Percentiles rank a stretch among this genome's conserved stretches.
Evolutionary conservation across 2,888 invertebrate genomes (phyloP).

Genomic region (Craniophora ligustri): DNA sequence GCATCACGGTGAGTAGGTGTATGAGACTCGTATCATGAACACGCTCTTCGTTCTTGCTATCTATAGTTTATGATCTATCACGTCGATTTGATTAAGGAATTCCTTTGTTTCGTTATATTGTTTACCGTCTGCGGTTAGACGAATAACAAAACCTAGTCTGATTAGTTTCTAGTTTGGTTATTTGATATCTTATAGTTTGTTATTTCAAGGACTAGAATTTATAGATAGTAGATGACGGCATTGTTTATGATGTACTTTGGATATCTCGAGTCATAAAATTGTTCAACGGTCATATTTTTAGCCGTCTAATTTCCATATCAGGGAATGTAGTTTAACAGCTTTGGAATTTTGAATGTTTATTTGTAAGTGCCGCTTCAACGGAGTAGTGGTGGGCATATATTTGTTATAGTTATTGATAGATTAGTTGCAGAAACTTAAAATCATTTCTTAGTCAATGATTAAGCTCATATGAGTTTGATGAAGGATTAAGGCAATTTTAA

Average conservation of each 20-base stretch:
- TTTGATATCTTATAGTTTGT: conserved; percentile 15
- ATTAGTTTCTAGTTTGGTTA: conserved; percentile 43
- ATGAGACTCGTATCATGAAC: conserved; percentile 55
- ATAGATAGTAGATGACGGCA: conserved; percentile 6
- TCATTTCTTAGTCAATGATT: not conserved
- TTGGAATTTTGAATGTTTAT: conserved; percentile 18
- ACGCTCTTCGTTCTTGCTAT: conserved; percentile 52
- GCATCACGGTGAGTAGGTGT: conserved; percentile 77
- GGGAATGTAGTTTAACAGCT: conserved; percentile 14
- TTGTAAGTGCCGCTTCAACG: not conserved
- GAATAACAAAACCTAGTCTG: conserved; percentile 55
- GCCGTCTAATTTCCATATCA: conserved; percentile 26
- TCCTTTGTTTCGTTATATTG: conserved; percentile 75
- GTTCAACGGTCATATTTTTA: conserved; percentile 29
- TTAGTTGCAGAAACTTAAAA: not conserved
- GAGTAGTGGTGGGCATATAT: not conserved
- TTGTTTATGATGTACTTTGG: conserved; percentile 28
- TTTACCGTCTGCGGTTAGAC: conserved; percentile 54
- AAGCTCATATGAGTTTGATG: not conserved
- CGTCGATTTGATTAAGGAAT: conserved; percentile 78
- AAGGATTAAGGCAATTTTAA: not conserved
- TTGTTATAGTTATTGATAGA: not conserved
- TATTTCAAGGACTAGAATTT: conserved; percentile 33
- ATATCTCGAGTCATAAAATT: conserved; percentile 26
- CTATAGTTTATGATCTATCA: conserved; percentile 55